Base-by-base conservation (phyloP, 2,888 invertebrate genomes). In the Fragum sueziense region DNA sequence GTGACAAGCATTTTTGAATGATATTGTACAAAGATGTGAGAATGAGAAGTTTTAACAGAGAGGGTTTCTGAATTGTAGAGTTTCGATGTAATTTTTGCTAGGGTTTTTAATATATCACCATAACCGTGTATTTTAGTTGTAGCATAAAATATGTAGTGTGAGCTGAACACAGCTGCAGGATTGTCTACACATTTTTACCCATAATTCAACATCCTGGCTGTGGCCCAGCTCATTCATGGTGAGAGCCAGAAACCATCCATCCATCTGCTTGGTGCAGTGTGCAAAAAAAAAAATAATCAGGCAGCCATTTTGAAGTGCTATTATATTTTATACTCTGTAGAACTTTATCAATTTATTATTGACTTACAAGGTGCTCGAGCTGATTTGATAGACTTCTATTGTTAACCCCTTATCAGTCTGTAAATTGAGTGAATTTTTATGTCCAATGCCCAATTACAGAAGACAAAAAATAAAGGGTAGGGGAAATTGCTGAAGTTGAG, bases 31-130 rank as follows among this genome's bases (percentile, higher is more conserved):
- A 27, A 47, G 25, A 57, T 57, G 27, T 57, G 57, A 14, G n/a
- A 57, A 14, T 57, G 57, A 27, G 14, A 25, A 9, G 25, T 17
- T 41, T 17, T 41, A 9, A n/a, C n/a, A n/a, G n/a, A n/a, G 17
- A 41, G 65, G 65, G 65, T 41, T 20, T 41, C 65, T 41, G 25
- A n/a, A 65, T 20, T n/a, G 9, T n/a, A 1, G 25, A 33, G 11
- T 65, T 65, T 65, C 65, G 65, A 65, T 65, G 65, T 65, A 65
- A 57, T 65, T 65, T 65, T 65, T 65, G 65, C 65, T 65, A 65
- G 65, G 41, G 41, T 65, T 65, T 65, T 34, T 65, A 65, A 65
- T 62, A 33, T 65, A 65, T 65, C 65, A 65, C 65, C 65, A 65
- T 57, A 65, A 65, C 37, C 41, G 20, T 65, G 65, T 65, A 65